A percentile compares a stretch with the other conserved stretches of the same genome.
Conservation (phyloP, 2,797 vertebrate species). For the Taeniopygia guttata region DNA sequence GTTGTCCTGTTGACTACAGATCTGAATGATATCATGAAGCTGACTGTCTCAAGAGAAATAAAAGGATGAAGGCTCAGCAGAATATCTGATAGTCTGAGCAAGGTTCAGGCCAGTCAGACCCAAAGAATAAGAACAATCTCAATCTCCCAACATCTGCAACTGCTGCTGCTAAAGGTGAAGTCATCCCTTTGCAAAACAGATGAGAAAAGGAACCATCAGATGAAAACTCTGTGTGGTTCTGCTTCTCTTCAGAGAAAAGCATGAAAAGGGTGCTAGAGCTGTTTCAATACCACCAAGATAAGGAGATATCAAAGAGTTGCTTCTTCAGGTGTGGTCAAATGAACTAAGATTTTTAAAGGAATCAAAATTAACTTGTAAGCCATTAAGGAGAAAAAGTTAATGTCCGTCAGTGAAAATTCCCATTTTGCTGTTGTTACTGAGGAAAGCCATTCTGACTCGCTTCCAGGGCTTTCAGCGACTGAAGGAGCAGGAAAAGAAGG, state of each 20-base stretch:
- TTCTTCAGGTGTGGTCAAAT: neutral
- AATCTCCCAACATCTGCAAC: neutral
- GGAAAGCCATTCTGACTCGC: neutral
- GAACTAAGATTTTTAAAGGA: neutral
- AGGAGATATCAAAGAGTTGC: neutral
- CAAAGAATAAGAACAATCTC: neutral
- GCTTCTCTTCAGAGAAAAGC: neutral
- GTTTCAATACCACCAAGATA: neutral
- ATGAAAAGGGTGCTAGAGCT: neutral
- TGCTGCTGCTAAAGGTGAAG: neutral
- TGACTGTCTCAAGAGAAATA: neutral
- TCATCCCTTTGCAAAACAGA: neutral
- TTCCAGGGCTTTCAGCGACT: neutral
- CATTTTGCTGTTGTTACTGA: neutral
- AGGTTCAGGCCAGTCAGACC: neutral
- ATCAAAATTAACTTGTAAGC: neutral
- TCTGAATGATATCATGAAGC: neutral
- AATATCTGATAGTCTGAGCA: neutral
- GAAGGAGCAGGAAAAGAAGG: neutral
- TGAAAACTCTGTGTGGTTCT: neutral
- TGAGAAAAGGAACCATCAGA: neutral
- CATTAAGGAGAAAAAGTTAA: neutral
- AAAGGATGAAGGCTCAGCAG: neutral
- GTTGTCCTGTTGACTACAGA: neutral
- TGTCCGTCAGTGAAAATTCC: neutral